Conservation (phyloP, 2,888 invertebrate genomes). For the Drosophila nr. fundita region DNA sequence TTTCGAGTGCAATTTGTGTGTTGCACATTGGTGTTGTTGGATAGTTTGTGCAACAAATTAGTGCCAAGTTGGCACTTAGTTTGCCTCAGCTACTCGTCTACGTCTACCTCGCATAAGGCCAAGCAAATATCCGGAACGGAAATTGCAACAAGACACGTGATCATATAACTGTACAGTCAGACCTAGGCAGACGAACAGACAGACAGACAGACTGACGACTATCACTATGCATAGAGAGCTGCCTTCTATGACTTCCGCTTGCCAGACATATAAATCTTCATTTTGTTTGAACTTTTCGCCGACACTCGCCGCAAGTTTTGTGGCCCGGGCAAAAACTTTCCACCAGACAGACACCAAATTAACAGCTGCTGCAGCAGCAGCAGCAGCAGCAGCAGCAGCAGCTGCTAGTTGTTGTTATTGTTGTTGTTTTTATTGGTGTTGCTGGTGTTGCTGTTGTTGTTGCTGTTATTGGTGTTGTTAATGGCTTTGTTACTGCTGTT, state of each 20-base stretch:
- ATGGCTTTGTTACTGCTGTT: conserved; percentile 5
- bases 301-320: conserved; percentile 56
- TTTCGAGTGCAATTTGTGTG: not conserved
- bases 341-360: conserved; percentile 63
- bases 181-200: not conserved
- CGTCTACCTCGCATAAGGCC: conserved; percentile 26
- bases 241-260: conserved; percentile 66
- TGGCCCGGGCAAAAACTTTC: conserved; percentile 60
- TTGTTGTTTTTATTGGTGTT: conserved; percentile 10
- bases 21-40: conserved; percentile 44
- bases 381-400: conserved; percentile 49
- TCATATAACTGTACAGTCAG: conserved; percentile 34
- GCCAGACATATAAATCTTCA: conserved; percentile 81
- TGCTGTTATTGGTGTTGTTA: not conserved
- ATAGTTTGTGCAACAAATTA: conserved; percentile 74
- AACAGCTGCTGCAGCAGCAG: conserved; percentile 55
- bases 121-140: conserved; percentile 75
- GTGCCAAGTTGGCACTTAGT: conserved; percentile 68
- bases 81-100: conserved; percentile 40
- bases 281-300: conserved; percentile 71
- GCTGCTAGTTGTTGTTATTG: conserved; percentile 12
- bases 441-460: not conserved
- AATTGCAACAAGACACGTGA: conserved; percentile 79
- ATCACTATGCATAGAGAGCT: conserved; percentile 55
- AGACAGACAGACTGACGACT: conserved; percentile 5